A percentile compares a stretch with the other conserved stretches of the same genome.
These are phyloP conservation scores for Holacanthella duospinosa DNA, from an alignment of 2,888 invertebrate species.

Conservation along the genomic window DNA sequence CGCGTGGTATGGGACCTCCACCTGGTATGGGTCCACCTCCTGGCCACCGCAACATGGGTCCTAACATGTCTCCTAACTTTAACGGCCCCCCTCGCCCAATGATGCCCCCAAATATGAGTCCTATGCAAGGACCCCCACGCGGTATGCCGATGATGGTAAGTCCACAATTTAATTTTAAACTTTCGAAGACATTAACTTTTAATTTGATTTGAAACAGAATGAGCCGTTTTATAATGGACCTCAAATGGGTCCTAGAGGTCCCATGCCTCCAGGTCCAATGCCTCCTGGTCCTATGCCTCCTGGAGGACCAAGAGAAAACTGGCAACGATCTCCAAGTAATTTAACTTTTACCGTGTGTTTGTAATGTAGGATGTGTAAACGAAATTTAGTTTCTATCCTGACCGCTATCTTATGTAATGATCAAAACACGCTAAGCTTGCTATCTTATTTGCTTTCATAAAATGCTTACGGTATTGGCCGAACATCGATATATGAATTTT, in stretches of 20 bases:
- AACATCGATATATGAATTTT: no score
- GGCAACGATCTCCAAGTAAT: constrained; percentile 58
- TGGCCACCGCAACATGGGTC: constrained; percentile 48
- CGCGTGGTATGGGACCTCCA: constrained; percentile 38
- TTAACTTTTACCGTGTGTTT: constrained; percentile 40
- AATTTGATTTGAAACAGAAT: no score
- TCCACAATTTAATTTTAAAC: background rate
- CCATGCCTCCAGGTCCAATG: no score
- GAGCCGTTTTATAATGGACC: constrained; percentile 21
- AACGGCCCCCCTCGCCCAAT: constrained; percentile 40
- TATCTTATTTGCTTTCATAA: no score
- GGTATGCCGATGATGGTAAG: constrained; percentile 24
- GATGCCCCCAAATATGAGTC: constrained; percentile 49
- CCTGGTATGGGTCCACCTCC: constrained; percentile 50
- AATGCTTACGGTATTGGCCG: no score
- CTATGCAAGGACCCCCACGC: constrained; percentile 42
- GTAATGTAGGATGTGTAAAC: no score
- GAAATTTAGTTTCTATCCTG: background rate
- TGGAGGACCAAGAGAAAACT: constrained; percentile 38
- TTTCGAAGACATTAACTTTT: background rate
- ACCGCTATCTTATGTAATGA: no score
- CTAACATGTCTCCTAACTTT: constrained; percentile 40
- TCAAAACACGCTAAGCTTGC: no score
- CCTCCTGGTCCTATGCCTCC: constrained; percentile 42
- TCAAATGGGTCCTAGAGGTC: constrained; percentile 37